These are phyloP conservation scores for Sardinella longiceps DNA, from an alignment of 2,797 vertebrate species.

Conservation along the genomic window DNA sequence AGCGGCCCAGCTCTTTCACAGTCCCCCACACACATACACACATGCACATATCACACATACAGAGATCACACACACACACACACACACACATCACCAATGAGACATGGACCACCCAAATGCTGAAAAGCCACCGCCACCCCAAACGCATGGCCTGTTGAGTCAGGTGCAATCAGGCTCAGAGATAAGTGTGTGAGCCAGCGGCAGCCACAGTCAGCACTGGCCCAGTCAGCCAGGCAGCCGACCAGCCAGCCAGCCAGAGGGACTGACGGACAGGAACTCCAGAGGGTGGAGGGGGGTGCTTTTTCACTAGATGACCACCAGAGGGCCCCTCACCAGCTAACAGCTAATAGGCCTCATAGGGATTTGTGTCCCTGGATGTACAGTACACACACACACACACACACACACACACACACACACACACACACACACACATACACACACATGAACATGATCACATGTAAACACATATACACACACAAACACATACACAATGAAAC, in stretches of 20 bases:
- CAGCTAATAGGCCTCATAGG: neutral
- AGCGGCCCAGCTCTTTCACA: neutral
- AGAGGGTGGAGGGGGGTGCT: neutral
- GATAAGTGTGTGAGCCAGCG: neutral
- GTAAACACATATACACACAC: neutral
- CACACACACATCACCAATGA: slow-evolving; percentile 3
- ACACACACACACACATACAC: neutral
- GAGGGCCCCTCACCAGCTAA: neutral
- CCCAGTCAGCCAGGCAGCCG: neutral
- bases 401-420: neutral
- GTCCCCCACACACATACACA: neutral
- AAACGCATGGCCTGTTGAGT: neutral
- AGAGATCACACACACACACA: neutral
- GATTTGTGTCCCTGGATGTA: neutral
- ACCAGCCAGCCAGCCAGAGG: neutral
- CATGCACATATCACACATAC: too few relatives aligned
- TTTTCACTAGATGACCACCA: neutral
- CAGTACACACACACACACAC: neutral
- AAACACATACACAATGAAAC: neutral
- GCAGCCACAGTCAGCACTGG: neutral
- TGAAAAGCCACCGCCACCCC: neutral
- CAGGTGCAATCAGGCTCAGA: slow-evolving; percentile 16
- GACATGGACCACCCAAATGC: slow-evolving; percentile 6
- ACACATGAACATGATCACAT: neutral
- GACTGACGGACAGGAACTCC: neutral